A percentile compares a stretch with the other conserved stretches of the same genome.
phyloP scores from a whole-genome alignment of 2,797 vertebrate species.

The Cephalopachus bancanus region DNA sequence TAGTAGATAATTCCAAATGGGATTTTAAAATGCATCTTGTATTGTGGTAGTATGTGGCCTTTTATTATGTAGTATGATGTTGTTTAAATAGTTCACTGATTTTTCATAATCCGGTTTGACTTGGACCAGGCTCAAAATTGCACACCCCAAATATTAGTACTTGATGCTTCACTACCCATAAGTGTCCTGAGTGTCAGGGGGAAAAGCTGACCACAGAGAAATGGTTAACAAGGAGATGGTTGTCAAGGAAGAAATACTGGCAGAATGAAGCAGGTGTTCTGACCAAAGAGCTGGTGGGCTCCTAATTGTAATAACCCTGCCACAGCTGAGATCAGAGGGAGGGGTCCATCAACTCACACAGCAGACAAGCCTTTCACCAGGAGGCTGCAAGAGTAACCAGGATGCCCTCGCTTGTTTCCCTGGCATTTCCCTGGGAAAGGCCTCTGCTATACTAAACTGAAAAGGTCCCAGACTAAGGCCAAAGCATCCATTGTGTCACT shows the following conservation, averaged over 20 bases:
- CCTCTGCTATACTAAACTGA: not conserved
- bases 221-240: slow-evolving; percentile 34
- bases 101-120: slow-evolving; percentile 70
- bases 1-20: not conserved
- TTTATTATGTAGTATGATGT: slow-evolving; percentile 35
- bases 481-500: slow-evolving; percentile 10
- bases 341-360: not conserved
- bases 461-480: slow-evolving; percentile 25
- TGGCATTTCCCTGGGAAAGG: not conserved
- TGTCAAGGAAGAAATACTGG: slow-evolving; percentile 50
- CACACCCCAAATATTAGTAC: slow-evolving; percentile 64
- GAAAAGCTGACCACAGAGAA: slow-evolving; percentile 67
- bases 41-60: not conserved
- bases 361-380: not conserved
- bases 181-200: slow-evolving; percentile 49
- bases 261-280: slow-evolving; percentile 11
- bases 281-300: not conserved
- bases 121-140: slow-evolving; percentile 63
- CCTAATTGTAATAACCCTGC: slow-evolving; percentile 44
- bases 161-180: slow-evolving; percentile 41
- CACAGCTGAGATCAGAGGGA: not conserved
- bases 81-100: slow-evolving; percentile 71
- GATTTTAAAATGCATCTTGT: slow-evolving; percentile 38
- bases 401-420: slow-evolving; percentile 16
- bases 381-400: not conserved